Percentiles rank a stretch among this genome's conserved stretches.
These are phyloP conservation scores for Epinephelus moara DNA, from an alignment of 2,113 vertebrate genomes.

Conservation along the genomic window DNA sequence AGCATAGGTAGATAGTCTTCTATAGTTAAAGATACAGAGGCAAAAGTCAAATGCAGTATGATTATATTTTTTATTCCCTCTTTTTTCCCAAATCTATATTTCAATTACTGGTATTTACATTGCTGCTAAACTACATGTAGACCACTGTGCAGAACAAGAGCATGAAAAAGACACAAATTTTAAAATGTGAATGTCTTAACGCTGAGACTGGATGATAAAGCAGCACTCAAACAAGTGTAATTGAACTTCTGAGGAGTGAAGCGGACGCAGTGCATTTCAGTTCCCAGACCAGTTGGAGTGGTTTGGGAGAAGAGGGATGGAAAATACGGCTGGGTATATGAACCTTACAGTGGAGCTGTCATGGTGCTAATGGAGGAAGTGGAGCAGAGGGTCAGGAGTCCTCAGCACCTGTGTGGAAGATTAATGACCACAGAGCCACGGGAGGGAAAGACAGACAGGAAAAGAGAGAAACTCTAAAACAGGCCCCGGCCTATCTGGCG, in stretches of 20 bases:
- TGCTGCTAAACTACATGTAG: background rate
- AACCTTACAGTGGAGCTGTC: conserved; percentile 78
- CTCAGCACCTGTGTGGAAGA: conserved; percentile 80
- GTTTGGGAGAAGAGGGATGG: conserved; percentile 63
- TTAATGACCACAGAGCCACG: conserved; percentile 78
- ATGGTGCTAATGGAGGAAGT: conserved; percentile 79
- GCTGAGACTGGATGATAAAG: conserved; percentile 36
- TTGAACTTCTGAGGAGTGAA: conserved; percentile 50
- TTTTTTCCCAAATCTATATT: background rate
- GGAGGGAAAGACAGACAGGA: conserved; percentile 66
- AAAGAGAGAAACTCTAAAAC: conserved; percentile 54
- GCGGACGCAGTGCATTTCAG: conserved; percentile 39
- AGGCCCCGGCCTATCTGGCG: conserved; percentile 46
- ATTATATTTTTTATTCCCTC: background rate
- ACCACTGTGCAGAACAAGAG: background rate
- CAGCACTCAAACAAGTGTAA: conserved; percentile 46
- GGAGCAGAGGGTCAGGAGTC: conserved; percentile 81
- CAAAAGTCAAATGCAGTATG: background rate
- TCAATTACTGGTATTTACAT: background rate
- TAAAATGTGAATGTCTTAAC: background rate
- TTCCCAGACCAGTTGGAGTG: conserved; percentile 41
- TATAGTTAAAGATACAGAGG: background rate
- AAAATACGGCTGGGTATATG: conserved; percentile 65
- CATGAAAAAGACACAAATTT: background rate
- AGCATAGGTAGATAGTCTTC: too few relatives aligned